Evolutionary conservation across 1,140 invertebrate species (phyloP).

Genomic region (Penaeus indicus): DNA sequence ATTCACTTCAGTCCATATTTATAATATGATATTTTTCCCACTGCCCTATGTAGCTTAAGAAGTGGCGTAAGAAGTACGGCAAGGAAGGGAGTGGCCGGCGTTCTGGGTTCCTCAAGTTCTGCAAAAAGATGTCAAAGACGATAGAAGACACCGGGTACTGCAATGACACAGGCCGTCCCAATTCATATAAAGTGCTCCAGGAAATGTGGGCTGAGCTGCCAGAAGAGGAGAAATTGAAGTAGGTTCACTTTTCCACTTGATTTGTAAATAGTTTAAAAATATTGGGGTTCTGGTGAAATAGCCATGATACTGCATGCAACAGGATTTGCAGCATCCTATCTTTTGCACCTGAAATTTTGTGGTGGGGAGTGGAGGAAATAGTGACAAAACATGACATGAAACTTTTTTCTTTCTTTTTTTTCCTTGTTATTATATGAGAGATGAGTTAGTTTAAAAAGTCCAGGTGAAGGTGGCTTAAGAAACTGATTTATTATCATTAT

Average conservation of each 20-base stretch:
- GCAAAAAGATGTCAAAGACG: constrained; percentile 30
- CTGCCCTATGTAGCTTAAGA: constrained; percentile 65
- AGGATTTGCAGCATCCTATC: too few species aligned
- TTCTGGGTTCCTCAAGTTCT: constrained; percentile 68
- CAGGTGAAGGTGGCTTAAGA: constrained; percentile 12
- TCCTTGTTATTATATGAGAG: neutral
- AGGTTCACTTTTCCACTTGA: too few species aligned
- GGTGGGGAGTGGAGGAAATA: too few species aligned
- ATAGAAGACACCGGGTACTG: neutral
- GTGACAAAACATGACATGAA: too few species aligned
- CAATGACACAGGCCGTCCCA: too few species aligned
- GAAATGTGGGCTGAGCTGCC: constrained; percentile 68
- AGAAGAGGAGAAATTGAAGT: neutral
- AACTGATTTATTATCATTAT: neutral
- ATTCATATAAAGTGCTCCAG: constrained; percentile 45
- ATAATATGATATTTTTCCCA: too few species aligned
- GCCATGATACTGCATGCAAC: too few species aligned
- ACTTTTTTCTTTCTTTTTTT: constrained; percentile 4
- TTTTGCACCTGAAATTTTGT: too few species aligned
- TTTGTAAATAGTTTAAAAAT: too few species aligned
- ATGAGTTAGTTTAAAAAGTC: neutral
- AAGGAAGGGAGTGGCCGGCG: constrained; percentile 70
- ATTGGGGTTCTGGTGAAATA: too few species aligned
- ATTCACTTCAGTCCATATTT: neutral
- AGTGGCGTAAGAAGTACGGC: constrained; percentile 77